Evolutionary conservation across 2,797 vertebrate species (phyloP).

Genomic region (Tokudaia muenninki): DNA sequence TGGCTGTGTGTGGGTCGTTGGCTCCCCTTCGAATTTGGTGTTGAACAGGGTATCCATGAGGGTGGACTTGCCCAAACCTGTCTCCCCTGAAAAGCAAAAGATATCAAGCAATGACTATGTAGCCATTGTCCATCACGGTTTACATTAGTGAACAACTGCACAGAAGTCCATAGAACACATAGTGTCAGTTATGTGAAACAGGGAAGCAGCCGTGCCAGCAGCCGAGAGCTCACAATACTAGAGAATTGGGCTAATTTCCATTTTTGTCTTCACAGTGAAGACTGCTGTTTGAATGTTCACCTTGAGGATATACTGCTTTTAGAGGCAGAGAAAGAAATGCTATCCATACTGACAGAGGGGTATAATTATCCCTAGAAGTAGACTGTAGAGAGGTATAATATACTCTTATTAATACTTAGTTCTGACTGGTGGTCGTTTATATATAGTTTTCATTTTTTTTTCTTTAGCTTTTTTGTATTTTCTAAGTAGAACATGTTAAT

Average conservation of each 20-base stretch:
- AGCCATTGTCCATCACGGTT: not conserved
- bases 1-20: slow-evolving; percentile 96
- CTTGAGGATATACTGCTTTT: not conserved
- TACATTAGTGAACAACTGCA: not conserved
- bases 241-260: slow-evolving; percentile 13
- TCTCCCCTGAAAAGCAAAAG: slow-evolving; percentile 92
- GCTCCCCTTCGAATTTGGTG: slow-evolving; percentile 98
- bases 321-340: slow-evolving; percentile 52
- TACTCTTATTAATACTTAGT: not conserved
- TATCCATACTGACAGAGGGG: not conserved
- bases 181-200: slow-evolving; percentile 9
- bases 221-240: not conserved
- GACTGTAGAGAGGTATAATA: not conserved
- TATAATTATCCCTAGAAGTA: not conserved
- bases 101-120: not conserved
- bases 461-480: slow-evolving; percentile 55
- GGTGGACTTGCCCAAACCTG: slow-evolving; percentile 98
- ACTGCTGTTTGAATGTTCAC: slow-evolving; percentile 41
- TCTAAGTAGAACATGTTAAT: slow-evolving; percentile 1
- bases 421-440: not conserved
- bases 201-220: not conserved
- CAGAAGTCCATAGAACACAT: not conserved
- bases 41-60: slow-evolving; percentile 99
- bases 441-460: slow-evolving; percentile 52
- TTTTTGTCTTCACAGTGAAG: slow-evolving; percentile 34